These are phyloP conservation scores for Balanococcus diminutus DNA, from an alignment of 2,888 invertebrate species.

Conservation along the genomic window DNA sequence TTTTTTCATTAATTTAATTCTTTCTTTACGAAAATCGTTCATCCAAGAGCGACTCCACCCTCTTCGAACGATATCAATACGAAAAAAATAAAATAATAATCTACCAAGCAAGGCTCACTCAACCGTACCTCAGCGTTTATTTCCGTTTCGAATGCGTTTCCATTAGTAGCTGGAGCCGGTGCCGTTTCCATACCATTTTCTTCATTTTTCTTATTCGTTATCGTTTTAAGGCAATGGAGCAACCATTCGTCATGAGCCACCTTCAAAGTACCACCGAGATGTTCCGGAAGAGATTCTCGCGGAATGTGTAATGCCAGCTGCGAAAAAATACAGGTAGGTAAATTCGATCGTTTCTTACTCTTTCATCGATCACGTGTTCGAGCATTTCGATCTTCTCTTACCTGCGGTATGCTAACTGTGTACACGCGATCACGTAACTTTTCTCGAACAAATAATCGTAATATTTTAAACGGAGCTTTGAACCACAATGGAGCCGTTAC, in stretches of 20 bases:
- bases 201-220: slow-evolving; percentile 72
- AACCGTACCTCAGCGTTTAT: slow-evolving; percentile 46
- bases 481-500: slow-evolving; percentile 98
- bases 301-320: slow-evolving; percentile 85
- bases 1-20: too few species aligned
- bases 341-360: too few species aligned
- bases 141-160: slow-evolving; percentile 51
- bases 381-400: too few species aligned
- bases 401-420: slow-evolving; percentile 89
- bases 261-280: slow-evolving; percentile 83
- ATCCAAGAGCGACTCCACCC: too few species aligned
- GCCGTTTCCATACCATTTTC: slow-evolving; percentile 54
- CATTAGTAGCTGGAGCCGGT: slow-evolving; percentile 50
- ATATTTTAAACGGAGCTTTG: slow-evolving; percentile 95
- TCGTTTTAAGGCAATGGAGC: slow-evolving; percentile 76
- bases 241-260: slow-evolving; percentile 92
- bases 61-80: too few species aligned
- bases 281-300: slow-evolving; percentile 82
- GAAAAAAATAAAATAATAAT: too few species aligned
- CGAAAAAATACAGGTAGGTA: too few species aligned
- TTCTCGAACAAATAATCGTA: slow-evolving; percentile 92
- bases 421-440: slow-evolving; percentile 94
- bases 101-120: not conserved
- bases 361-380: too few species aligned
- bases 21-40: too few species aligned